A percentile compares a stretch with the other conserved stretches of the same genome.
Evolutionary conservation across 2,797 vertebrate species (phyloP).

Genomic region (Nasua narica): DNA sequence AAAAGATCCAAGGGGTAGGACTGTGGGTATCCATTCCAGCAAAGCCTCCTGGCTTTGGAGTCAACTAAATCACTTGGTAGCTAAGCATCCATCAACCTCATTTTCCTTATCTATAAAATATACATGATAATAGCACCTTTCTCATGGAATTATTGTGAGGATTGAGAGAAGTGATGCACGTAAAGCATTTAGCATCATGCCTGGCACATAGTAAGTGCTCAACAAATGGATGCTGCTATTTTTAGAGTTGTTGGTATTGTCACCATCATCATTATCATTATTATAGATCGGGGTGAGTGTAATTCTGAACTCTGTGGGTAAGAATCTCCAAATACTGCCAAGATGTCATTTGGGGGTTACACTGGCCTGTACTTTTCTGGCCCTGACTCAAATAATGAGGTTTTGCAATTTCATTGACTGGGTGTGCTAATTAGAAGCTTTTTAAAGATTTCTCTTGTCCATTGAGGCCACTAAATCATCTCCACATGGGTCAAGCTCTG

Average conservation of each 20-base stretch:
- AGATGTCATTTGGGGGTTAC: slow-evolving; percentile 63
- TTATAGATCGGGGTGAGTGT: neutral
- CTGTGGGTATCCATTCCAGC: neutral
- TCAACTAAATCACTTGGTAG: neutral
- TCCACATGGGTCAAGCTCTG: slow-evolving; percentile 60
- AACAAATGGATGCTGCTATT: slow-evolving; percentile 11
- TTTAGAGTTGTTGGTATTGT: neutral
- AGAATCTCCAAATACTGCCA: slow-evolving; percentile 59
- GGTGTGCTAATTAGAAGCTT: slow-evolving; percentile 71
- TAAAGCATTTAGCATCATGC: neutral
- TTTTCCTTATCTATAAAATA: neutral
- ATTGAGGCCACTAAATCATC: slow-evolving; percentile 63
- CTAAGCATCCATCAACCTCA: neutral
- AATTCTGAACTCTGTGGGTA: slow-evolving; percentile 61
- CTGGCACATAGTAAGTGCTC: slow-evolving; percentile 25
- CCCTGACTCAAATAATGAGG: slow-evolving; percentile 69
- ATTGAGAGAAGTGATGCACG: neutral
- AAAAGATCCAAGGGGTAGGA: neutral
- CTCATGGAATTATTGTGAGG: neutral
- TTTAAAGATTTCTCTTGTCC: slow-evolving; percentile 71
- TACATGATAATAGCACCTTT: neutral
- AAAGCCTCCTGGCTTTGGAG: slow-evolving; percentile 28
- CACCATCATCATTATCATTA: neutral
- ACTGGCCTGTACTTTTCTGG: slow-evolving; percentile 24
- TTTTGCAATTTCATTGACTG: slow-evolving; percentile 70